These are phyloP conservation scores for Quadriops clusia DNA, from an alignment of 2,888 invertebrate species.

Conservation along the genomic window DNA sequence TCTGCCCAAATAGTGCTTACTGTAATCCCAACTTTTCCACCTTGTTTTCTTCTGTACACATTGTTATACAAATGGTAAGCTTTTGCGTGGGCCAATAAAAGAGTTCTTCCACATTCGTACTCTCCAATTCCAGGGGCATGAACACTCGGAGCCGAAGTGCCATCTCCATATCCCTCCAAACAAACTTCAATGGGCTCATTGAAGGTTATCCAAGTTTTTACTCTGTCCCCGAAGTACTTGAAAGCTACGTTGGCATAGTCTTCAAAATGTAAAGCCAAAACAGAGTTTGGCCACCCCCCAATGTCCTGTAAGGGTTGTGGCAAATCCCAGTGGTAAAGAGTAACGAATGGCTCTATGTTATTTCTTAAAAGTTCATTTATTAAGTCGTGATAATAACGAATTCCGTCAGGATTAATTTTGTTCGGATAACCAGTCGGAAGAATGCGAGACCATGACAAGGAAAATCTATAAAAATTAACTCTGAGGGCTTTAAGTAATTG, in stretches of 20 bases:
- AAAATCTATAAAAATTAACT: constrained; percentile 46
- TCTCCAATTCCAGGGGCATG: constrained; percentile 40
- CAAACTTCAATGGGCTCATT: constrained; percentile 37
- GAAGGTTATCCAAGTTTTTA: constrained; percentile 40
- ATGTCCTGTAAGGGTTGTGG: constrained; percentile 37
- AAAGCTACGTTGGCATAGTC: constrained; percentile 42
- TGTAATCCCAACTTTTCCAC: too few relatives aligned
- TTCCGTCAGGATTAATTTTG: constrained; percentile 45
- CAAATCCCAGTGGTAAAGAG: constrained; percentile 44
- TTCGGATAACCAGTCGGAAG: constrained; percentile 45
- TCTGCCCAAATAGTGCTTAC: too few relatives aligned
- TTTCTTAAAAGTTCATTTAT: constrained; percentile 41
- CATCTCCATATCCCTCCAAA: constrained; percentile 24
- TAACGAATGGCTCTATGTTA: constrained; percentile 43
- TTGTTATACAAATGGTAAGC: constrained; percentile 50
- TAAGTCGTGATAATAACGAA: constrained; percentile 50
- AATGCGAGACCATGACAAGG: constrained; percentile 56
- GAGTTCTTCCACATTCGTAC: constrained; percentile 51
- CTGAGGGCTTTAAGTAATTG: constrained; percentile 43
- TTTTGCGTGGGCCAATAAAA: constrained; percentile 52
- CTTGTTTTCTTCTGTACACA: constrained; percentile 41
- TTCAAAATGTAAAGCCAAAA: constrained; percentile 41
- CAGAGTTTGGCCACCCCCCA: constrained; percentile 40
- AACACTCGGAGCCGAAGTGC: constrained; percentile 28
- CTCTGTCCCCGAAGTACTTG: constrained; percentile 22